phyloP scores from a whole-genome alignment of 1,140 invertebrate genomes.

The Caerostris darwini region DNA sequence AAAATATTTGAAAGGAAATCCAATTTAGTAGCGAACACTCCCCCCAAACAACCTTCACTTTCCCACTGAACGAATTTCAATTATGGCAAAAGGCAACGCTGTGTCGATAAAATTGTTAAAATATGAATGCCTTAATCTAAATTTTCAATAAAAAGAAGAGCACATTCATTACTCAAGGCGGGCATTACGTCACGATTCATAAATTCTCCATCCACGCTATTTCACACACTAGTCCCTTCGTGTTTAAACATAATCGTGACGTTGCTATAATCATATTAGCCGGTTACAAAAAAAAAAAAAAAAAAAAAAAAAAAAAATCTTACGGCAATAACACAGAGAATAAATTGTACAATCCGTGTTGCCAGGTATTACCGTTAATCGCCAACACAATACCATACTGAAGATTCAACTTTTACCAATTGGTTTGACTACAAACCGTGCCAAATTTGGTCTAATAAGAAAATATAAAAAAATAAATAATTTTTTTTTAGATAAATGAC shows the following conservation, averaged over 20 bases:
- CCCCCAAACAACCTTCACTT: background rate
- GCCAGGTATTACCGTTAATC: background rate
- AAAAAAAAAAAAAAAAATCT: too few relatives aligned
- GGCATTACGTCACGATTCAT: too few relatives aligned
- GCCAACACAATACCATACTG: background rate
- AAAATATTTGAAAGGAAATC: too few relatives aligned
- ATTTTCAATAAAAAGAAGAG: background rate
- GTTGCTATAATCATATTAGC: too few relatives aligned
- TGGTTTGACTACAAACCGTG: background rate
- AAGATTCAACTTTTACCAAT: constrained; percentile 39
- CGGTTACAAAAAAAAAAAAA: too few relatives aligned
- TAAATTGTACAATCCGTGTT: constrained; percentile 27
- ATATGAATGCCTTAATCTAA: too few relatives aligned
- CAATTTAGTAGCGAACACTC: too few relatives aligned
- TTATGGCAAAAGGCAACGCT: background rate
- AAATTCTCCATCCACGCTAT: too few relatives aligned
- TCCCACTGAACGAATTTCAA: background rate
- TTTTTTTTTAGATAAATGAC: constrained; percentile 58
- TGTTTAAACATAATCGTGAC: too few relatives aligned
- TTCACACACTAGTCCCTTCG: too few relatives aligned
- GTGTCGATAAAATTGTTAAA: background rate
- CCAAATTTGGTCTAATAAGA: background rate
- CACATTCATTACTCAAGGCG: too few relatives aligned
- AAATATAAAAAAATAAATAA: background rate
- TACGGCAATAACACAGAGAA: background rate